A percentile compares a stretch with the other conserved stretches of the same genome.
Evolutionary conservation across 2,888 invertebrate species (phyloP).

Genomic region (Sepiola atlantica): DNA sequence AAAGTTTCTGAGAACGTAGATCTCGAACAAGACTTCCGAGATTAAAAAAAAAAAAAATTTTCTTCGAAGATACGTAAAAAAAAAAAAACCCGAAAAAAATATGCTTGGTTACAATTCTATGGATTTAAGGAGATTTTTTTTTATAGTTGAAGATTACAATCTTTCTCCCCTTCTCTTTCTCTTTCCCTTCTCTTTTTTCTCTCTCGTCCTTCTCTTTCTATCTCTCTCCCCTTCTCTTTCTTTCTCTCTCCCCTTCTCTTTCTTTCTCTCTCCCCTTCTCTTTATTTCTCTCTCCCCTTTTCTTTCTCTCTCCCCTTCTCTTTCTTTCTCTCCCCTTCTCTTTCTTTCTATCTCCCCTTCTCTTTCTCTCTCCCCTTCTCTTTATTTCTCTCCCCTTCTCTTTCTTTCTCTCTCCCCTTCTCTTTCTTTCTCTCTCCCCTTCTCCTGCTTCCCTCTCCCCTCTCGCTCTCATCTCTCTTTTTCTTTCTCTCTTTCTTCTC

Average conservation of each 20-base stretch:
- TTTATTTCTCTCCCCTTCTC: slow-evolving; percentile 48
- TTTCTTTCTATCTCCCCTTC: neutral
- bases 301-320: neutral
- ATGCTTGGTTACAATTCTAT: too few species aligned
- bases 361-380: too few species aligned
- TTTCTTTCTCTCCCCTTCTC: neutral
- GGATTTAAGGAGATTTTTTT: too few species aligned
- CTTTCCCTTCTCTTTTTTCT: neutral
- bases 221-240: neutral
- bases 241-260: neutral
- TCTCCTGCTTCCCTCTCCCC: slow-evolving; percentile 47
- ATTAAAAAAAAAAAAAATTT: too few species aligned
- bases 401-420: slow-evolving; percentile 50
- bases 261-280: neutral
- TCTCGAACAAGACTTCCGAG: too few species aligned
- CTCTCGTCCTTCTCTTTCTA: neutral
- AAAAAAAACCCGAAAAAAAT: too few species aligned
- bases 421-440: slow-evolving; percentile 48
- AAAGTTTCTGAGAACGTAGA: too few species aligned
- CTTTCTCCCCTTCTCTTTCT: neutral
- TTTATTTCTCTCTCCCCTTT: neutral
- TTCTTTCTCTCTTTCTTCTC: slow-evolving; percentile 46
- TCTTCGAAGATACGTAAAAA: too few species aligned
- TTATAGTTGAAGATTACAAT: too few species aligned
- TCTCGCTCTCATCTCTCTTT: neutral